These are phyloP conservation scores for Streblospio benedicti DNA, from an alignment of 1,140 invertebrate species.

Conservation along the genomic window DNA sequence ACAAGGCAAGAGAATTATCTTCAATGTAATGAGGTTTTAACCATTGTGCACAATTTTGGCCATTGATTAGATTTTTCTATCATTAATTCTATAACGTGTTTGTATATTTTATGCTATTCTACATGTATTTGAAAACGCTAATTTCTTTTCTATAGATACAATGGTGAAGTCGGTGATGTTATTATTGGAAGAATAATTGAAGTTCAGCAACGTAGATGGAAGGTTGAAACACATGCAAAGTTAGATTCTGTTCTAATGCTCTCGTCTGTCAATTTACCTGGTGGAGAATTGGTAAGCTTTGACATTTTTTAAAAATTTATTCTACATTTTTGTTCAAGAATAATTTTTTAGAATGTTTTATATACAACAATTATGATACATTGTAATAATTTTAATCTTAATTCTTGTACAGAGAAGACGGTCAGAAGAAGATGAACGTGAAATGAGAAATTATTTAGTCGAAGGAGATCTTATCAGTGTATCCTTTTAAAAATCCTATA, in stretches of 20 bases:
- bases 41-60: too few relatives aligned
- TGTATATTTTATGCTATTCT: background rate
- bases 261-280: slow-evolving; percentile 91
- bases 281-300: slow-evolving; percentile 75
- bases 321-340: background rate
- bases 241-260: slow-evolving; percentile 79
- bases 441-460: slow-evolving; percentile 88
- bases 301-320: background rate
- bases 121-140: background rate
- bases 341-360: background rate
- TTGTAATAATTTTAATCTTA: background rate
- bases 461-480: slow-evolving; percentile 94
- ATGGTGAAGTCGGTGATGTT: slow-evolving; percentile 90
- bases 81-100: background rate
- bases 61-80: background rate
- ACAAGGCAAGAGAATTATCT: slow-evolving; percentile 52
- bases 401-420: slow-evolving; percentile 61
- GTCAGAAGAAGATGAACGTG: slow-evolving; percentile 91
- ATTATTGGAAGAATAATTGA: slow-evolving; percentile 88
- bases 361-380: slow-evolving; percentile 8
- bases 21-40: too few relatives aligned
- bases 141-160: slow-evolving; percentile 38
- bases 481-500: slow-evolving; percentile 18
- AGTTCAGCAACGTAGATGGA: slow-evolving; percentile 77
- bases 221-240: slow-evolving; percentile 76